Evolutionary conservation across 2,113 vertebrate species (phyloP), one percentile per base, ranked within the genome.

Genomic region (Alethe castanea): DNA sequence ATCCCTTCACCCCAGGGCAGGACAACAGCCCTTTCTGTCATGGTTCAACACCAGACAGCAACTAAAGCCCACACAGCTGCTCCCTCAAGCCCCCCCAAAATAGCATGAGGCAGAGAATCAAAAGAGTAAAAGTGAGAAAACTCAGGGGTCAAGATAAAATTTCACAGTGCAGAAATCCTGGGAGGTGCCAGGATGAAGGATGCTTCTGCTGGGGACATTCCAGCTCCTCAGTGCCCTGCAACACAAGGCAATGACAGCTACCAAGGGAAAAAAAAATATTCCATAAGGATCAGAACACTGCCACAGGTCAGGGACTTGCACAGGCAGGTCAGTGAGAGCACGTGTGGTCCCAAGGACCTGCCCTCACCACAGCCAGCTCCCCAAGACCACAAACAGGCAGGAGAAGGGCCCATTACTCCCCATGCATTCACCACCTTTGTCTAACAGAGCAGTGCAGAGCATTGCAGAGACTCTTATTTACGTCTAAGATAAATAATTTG

Each of bases 271-370:
- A 29, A 23, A 54, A 65, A 31, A 4, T 6, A 8, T 23, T 42
- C 62, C 19, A 69, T 5, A 92, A 93, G 53, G 4, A 93, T 38
- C 7, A 40, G 50, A 79, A 23, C 54, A 14, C 29, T 38, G 61
- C 7, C 12, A 1, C 14, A 48, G 19, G 3, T 57, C 52, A 57
- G n/a, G 40, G 47, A 92, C 52, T 73, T 28, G 9, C 52, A 72
- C 29, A 50, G 14, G 7, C 23, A 45, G 9, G 19, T 61, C 17
- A 25, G 4, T 2, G 9, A 7, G 15, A 3, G 7, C 14, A 20
- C 0, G 0, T 12, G 9, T 18, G 8, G 7, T 44, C 14, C 44
- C 59, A 62, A 16, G 23, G 33, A 42, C 56, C 25, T 52, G 29
- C 5, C 29, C 8, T 59, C 29, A 64, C 24, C 19, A 20, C 40